These are phyloP conservation scores for Triops cancriformis DNA, from an alignment of 1,140 invertebrate genomes.

Conservation along the genomic window DNA sequence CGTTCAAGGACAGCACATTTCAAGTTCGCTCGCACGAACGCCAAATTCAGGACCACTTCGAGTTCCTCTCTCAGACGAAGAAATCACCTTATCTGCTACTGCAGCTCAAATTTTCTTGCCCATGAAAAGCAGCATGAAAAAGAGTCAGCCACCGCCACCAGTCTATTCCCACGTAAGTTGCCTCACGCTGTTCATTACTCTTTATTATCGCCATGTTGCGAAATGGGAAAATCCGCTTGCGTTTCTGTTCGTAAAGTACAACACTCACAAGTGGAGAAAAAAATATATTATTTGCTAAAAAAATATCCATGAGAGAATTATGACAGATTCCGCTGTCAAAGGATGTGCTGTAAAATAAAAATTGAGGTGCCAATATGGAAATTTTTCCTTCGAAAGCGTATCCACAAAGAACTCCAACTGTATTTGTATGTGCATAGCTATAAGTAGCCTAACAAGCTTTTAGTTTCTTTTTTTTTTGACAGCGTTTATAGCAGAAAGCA, in stretches of 20 bases:
- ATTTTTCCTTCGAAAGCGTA: too few species aligned
- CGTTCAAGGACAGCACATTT: not conserved
- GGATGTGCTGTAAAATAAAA: too few species aligned
- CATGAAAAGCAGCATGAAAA: constrained; percentile 11
- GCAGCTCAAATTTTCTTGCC: constrained; percentile 13
- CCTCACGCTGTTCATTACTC: not conserved
- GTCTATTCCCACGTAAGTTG: constrained; percentile 4
- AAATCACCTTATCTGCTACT: constrained; percentile 4
- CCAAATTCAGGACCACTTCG: constrained; percentile 5
- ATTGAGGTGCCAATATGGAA: too few species aligned
- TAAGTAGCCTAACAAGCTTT: not conserved
- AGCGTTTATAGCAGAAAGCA: not conserved
- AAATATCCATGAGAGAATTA: too few species aligned
- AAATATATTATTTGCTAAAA: too few species aligned
- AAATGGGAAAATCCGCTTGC: not conserved
- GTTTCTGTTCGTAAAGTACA: not conserved
- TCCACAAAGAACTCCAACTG: too few species aligned
- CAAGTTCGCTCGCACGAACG: not conserved
- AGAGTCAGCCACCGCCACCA: not conserved
- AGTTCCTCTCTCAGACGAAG: not conserved
- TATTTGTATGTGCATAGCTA: too few species aligned
- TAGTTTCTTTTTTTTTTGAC: not conserved
- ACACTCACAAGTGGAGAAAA: too few species aligned
- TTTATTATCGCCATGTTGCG: not conserved
- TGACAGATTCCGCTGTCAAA: too few species aligned